Evolutionary conservation across 30 jellyfish, hydroid and myxozoan species (phyloP).

Genomic region (Aurelia sp.): DNA sequence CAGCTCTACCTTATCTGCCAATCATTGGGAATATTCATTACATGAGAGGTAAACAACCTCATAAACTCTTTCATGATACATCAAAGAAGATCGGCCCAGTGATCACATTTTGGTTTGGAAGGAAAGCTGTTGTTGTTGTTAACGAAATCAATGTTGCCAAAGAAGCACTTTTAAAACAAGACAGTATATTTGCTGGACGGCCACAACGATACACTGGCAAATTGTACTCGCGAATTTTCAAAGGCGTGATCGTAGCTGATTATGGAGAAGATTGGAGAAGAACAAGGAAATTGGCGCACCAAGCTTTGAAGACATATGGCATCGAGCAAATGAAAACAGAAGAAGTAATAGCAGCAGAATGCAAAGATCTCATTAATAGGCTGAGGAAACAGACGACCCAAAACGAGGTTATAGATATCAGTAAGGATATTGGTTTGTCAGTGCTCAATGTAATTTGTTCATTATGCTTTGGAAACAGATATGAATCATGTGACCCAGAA

Average conservation of each 20-base stretch:
- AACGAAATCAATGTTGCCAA: constrained; percentile 31
- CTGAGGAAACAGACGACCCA: background rate
- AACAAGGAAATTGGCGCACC: constrained; percentile 48
- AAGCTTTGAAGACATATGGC: constrained; percentile 35
- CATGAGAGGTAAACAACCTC: constrained; percentile 19
- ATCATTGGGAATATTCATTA: constrained; percentile 37
- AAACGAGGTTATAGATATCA: constrained; percentile 23
- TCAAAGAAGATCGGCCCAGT: constrained; percentile 42
- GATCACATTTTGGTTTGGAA: constrained; percentile 70
- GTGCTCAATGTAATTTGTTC: constrained; percentile 56
- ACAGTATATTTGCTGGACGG: constrained; percentile 50
- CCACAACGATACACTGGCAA: constrained; percentile 59
- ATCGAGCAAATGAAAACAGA: constrained; percentile 12
- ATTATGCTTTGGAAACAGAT: constrained; percentile 56
- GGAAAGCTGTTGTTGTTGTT: constrained; percentile 44
- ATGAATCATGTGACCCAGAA: constrained; percentile 43
- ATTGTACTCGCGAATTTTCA: constrained; percentile 27
- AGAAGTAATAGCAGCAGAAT: constrained; percentile 7
- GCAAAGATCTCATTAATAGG: constrained; percentile 32
- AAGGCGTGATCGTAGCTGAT: constrained; percentile 45
- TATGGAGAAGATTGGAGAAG: constrained; percentile 48
- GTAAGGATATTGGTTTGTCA: constrained; percentile 32
- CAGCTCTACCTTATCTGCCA: constrained; percentile 26
- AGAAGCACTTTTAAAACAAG: constrained; percentile 58
- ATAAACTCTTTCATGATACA: constrained; percentile 20